These are phyloP conservation scores for Apeira syringaria DNA, from an alignment of 2,888 invertebrate species.

Conservation along the genomic window DNA sequence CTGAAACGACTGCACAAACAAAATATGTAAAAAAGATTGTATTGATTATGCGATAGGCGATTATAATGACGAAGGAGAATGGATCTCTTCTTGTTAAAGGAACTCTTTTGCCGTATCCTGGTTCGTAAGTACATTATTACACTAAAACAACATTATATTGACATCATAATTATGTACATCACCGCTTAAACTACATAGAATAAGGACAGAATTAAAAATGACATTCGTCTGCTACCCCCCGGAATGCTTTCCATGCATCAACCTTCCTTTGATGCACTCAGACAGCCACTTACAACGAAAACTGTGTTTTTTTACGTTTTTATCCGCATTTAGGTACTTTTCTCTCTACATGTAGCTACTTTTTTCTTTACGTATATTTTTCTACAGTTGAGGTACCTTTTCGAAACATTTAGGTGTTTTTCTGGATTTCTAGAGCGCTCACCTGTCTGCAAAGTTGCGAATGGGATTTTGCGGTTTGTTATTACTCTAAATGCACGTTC, in stretches of 20 bases:
- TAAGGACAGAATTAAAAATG: constrained; percentile 54
- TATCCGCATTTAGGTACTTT: constrained; percentile 44
- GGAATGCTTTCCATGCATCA: constrained; percentile 55
- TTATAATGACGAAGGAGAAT: no score
- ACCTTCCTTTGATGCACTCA: constrained; percentile 66
- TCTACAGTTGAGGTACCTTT: constrained; percentile 43
- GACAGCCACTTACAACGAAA: constrained; percentile 67
- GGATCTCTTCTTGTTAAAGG: no score
- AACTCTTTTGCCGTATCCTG: no score
- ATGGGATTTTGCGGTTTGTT: constrained; percentile 37
- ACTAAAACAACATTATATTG: no score
- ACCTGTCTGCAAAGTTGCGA: constrained; percentile 47
- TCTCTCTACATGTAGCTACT: constrained; percentile 36
- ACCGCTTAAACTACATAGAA: constrained; percentile 16
- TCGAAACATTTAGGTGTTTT: constrained; percentile 36
- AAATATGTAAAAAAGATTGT: no score
- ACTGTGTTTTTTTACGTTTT: constrained; percentile 48
- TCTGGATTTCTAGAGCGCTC: constrained; percentile 37
- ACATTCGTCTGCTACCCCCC: constrained; percentile 48
- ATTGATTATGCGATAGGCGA: no score
- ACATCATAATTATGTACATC: no score
- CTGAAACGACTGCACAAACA: no score
- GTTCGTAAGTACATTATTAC: no score
- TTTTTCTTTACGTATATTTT: constrained; percentile 19
- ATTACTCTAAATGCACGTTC: constrained; percentile 20